A percentile compares a stretch with the other conserved stretches of the same genome.
Evolutionary conservation across 2,888 invertebrate species (phyloP).

Genomic region (Drosophila percnosoma): DNA sequence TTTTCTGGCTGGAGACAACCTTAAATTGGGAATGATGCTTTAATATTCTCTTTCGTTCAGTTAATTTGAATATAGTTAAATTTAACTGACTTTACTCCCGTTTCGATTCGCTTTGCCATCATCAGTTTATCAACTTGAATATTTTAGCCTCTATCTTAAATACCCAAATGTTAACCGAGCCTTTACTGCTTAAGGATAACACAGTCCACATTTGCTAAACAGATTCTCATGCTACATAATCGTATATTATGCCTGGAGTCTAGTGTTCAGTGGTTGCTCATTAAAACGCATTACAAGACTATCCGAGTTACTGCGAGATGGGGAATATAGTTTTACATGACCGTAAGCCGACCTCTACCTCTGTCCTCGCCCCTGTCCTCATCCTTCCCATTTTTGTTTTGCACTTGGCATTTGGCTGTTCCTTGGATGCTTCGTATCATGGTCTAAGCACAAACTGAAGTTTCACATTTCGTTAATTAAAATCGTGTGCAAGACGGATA

Average conservation of each 20-base stretch:
- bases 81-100: not conserved
- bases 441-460: constrained; percentile 64
- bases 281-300: constrained; percentile 51
- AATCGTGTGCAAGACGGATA: constrained; percentile 65
- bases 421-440: constrained; percentile 19
- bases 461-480: constrained; percentile 79
- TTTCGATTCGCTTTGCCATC: not conserved
- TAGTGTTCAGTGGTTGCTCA: constrained; percentile 43
- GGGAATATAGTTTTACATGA: constrained; percentile 41
- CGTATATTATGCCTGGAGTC: constrained; percentile 17
- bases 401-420: constrained; percentile 1
- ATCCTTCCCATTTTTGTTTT: not conserved
- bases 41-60: not conserved
- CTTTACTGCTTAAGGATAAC: constrained; percentile 12
- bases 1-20: not conserved
- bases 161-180: not conserved
- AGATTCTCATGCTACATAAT: constrained; percentile 27
- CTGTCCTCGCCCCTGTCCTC: not conserved
- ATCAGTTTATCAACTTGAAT: not conserved
- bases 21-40: not conserved
- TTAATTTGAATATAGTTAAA: not conserved
- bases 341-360: constrained; percentile 2
- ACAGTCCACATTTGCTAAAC: constrained; percentile 16
- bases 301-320: constrained; percentile 4
- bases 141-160: not conserved